Evolutionary conservation across 2,113 vertebrate genomes (phyloP).

Genomic region (Xenotilapia leptura): DNA sequence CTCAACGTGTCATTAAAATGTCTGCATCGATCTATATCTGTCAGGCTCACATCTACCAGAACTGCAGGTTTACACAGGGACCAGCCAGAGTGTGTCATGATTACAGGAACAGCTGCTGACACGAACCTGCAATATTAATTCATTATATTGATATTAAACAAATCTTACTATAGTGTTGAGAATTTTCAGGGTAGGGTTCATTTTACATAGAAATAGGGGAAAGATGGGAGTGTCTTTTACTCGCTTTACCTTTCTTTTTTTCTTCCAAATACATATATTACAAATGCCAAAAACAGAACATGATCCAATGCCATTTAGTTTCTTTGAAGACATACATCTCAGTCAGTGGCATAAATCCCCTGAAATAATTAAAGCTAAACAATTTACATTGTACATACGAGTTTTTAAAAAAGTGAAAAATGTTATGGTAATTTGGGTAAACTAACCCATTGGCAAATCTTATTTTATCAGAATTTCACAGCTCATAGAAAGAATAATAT

Average conservation of each 20-base stretch:
- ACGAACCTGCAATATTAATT: not conserved
- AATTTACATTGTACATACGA: not conserved
- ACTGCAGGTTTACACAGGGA: not conserved
- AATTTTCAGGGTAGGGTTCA: not conserved
- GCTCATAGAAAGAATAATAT: not conserved
- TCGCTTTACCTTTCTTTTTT: not conserved
- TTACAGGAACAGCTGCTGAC: not conserved
- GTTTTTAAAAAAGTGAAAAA: not conserved
- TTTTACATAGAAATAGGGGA: not conserved
- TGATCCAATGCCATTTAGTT: not conserved
- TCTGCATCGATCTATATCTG: conserved; percentile 32
- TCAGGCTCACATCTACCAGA: not conserved
- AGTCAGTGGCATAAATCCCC: not conserved
- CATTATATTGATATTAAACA: not conserved
- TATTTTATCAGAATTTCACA: not conserved
- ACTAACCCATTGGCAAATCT: not conserved
- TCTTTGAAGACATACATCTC: not conserved
- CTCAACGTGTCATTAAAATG: conserved; percentile 2
- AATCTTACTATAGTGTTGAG: not conserved
- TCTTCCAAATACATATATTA: not conserved
- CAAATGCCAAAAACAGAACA: not conserved
- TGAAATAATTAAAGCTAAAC: not conserved
- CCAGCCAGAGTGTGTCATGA: not conserved
- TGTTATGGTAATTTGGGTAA: not conserved
- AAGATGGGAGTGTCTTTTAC: not conserved